Evolutionary conservation across 2,797 vertebrate species (phyloP).

Genomic region (Selene dorsalis): DNA sequence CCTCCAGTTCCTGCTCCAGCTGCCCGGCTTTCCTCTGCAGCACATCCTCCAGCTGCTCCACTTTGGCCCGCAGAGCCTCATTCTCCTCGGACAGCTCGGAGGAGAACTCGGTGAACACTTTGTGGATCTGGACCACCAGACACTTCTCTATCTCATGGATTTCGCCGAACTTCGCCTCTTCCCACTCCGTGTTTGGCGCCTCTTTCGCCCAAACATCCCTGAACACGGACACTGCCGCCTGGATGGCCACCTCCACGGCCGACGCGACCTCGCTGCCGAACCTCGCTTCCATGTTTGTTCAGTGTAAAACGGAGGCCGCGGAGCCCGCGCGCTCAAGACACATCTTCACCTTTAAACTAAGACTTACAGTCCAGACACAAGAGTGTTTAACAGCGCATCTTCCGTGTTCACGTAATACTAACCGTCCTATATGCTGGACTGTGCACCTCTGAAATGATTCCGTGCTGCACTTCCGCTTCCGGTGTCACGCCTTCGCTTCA

Average conservation of each 20-base stretch:
- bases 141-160: constrained; percentile 63
- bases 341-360: neutral
- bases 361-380: neutral
- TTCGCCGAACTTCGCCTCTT: constrained; percentile 29
- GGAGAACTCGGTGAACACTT: constrained; percentile 61
- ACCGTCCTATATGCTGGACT: neutral
- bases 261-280: constrained; percentile 67
- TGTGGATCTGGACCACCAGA: constrained; percentile 65
- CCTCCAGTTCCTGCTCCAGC: constrained; percentile 77
- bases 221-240: constrained; percentile 66
- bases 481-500: neutral
- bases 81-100: constrained; percentile 73
- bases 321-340: fast-evolving
- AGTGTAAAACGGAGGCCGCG: neutral
- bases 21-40: constrained; percentile 76
- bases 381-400: neutral
- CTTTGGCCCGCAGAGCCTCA: constrained; percentile 71
- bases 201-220: constrained; percentile 57
- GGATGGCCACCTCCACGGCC: constrained; percentile 71
- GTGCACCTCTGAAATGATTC: constrained; percentile 50
- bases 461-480: constrained; percentile 60
- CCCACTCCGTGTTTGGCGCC: constrained; percentile 44
- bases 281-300: constrained; percentile 59
- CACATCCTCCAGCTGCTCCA: constrained; percentile 79
- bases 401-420: neutral